Percentiles rank a stretch among this genome's conserved stretches.
These are phyloP conservation scores for Azemiops feae DNA, from an alignment of 2,113 vertebrate species.

Conservation along the genomic window DNA sequence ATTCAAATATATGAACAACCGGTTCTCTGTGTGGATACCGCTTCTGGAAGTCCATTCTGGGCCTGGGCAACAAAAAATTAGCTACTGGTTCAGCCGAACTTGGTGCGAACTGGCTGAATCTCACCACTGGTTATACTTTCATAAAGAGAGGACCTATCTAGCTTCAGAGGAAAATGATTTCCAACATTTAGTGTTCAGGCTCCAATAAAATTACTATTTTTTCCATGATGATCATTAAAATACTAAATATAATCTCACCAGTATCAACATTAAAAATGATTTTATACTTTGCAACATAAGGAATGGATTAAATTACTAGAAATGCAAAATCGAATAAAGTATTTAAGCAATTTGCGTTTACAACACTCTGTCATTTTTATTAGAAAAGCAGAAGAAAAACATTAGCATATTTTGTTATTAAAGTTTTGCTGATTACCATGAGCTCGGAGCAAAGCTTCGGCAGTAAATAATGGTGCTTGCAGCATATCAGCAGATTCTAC, in stretches of 20 bases:
- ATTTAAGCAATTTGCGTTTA: slow-evolving; percentile 13
- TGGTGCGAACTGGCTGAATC: too few relatives aligned
- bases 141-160: not conserved
- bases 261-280: not conserved
- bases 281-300: not conserved
- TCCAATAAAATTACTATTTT: not conserved
- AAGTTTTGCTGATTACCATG: slow-evolving; percentile 78
- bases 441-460: slow-evolving; percentile 93
- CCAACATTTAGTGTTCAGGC: not conserved
- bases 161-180: not conserved
- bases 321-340: slow-evolving; percentile 1
- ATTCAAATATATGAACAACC: too few relatives aligned
- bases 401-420: slow-evolving; percentile 16
- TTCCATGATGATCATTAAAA: not conserved
- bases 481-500: slow-evolving; percentile 99
- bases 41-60: too few relatives aligned
- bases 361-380: not conserved
- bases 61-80: too few relatives aligned
- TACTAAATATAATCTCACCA: not conserved
- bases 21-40: too few relatives aligned
- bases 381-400: not conserved
- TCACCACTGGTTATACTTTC: not conserved
- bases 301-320: not conserved
- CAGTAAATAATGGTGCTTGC: slow-evolving; percentile 94
- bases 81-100: too few relatives aligned